These are phyloP conservation scores for Tetranychus urticae DNA, from an alignment of 1,140 invertebrate species.

Conservation along the genomic window DNA sequence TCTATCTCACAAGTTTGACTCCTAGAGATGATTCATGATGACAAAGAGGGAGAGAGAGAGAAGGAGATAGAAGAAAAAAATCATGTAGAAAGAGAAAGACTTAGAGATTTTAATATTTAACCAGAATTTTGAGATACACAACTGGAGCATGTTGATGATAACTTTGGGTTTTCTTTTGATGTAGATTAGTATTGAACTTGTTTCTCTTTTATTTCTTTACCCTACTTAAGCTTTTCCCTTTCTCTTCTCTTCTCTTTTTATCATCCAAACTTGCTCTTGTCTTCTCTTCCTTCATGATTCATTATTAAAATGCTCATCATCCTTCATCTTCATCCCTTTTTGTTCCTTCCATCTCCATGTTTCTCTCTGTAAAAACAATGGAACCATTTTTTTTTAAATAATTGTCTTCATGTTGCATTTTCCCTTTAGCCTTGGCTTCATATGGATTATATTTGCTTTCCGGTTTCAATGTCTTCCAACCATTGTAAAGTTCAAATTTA, in stretches of 20 bases:
- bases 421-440: not conserved
- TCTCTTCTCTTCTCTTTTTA: not conserved
- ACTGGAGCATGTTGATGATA: not conserved
- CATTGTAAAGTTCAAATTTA: no score
- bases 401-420: not conserved
- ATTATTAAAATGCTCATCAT: not conserved
- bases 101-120: not conserved
- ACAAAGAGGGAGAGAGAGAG: no score
- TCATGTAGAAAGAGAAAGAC: no score
- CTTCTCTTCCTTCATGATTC: conserved; percentile 9
- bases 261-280: not conserved
- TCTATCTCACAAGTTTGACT: no score
- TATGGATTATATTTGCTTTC: no score
- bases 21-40: no score
- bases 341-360: not conserved
- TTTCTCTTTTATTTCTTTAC: not conserved
- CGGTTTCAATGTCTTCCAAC: no score
- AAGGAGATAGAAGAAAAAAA: not conserved
- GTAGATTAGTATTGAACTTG: no score
- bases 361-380: not conserved
- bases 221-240: conserved; percentile 2
- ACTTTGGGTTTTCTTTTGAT: no score
- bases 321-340: not conserved
- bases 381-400: not conserved
- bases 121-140: not conserved